A percentile compares a stretch with the other conserved stretches of the same genome.
Conservation (phyloP, 2,888 invertebrate species). For the Suillia variegata region DNA sequence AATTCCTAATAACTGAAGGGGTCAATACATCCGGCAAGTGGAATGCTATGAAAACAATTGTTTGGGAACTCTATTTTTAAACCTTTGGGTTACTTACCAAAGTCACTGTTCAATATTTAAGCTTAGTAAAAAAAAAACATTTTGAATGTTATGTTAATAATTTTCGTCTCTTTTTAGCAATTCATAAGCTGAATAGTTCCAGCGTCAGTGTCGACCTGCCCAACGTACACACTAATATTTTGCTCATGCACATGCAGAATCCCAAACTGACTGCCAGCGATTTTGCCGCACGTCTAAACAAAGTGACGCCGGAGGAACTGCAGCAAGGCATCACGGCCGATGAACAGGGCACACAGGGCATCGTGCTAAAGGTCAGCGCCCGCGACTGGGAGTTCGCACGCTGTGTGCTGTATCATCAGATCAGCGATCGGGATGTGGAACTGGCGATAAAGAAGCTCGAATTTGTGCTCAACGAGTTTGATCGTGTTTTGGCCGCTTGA, state of each 20-base stretch:
- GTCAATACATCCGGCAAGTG: no score
- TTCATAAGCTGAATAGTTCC: constrained; percentile 67
- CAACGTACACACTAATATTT: constrained; percentile 75
- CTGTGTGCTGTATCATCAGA: constrained; percentile 74
- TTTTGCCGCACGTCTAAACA: constrained; percentile 64
- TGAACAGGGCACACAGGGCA: constrained; percentile 42
- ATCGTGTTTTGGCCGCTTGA: constrained; percentile 41
- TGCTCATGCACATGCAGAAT: constrained; percentile 69
- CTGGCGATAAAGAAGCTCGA: constrained; percentile 74
- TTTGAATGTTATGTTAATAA: no score
- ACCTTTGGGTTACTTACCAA: no score
- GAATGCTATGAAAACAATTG: no score
- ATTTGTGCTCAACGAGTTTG: constrained; percentile 71
- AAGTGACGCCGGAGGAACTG: constrained; percentile 62
- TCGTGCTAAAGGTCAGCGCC: constrained; percentile 68
- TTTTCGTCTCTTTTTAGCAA: constrained; percentile 59
- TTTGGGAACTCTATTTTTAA: no score
- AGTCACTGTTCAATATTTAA: no score
- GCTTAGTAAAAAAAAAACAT: no score
- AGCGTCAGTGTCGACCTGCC: constrained; percentile 68
- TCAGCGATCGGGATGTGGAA: constrained; percentile 70
- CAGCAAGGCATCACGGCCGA: constrained; percentile 59
- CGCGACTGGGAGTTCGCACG: constrained; percentile 68
- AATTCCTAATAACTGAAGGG: no score
- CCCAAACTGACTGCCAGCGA: constrained; percentile 64